phyloP scores from a whole-genome alignment of 2,888 invertebrate species.

The Keiferia lycopersicella region DNA sequence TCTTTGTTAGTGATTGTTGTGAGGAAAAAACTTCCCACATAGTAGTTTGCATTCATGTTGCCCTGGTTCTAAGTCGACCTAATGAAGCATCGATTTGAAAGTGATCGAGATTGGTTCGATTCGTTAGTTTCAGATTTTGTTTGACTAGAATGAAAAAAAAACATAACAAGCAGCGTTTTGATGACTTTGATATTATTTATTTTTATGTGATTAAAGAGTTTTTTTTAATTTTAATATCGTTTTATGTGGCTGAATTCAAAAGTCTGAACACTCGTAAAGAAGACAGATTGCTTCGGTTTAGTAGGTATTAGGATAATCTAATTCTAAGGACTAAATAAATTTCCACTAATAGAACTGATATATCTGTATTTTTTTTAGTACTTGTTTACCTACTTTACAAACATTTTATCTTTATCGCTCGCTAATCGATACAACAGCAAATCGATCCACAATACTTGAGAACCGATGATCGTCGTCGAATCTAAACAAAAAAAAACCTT shows the following conservation, averaged over 20 bases:
- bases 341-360: no score
- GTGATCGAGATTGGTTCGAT: slow-evolving; percentile 23
- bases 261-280: no score
- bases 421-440: neutral
- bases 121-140: neutral
- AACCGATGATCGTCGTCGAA: slow-evolving; percentile 14
- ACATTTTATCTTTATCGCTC: neutral
- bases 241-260: no score
- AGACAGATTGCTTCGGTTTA: no score
- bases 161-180: neutral
- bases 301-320: no score
- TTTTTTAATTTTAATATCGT: no score
- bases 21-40: neutral
- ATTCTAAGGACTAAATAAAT: no score
- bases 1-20: neutral
- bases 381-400: no score
- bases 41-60: slow-evolving; percentile 36
- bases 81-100: slow-evolving; percentile 56
- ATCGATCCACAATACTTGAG: neutral
- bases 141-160: neutral
- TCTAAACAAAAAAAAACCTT: slow-evolving; percentile 40
- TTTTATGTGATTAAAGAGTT: neutral
- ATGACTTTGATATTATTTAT: no score
- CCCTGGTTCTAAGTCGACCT: slow-evolving; percentile 57
- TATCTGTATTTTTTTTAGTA: no score